phyloP scores from a whole-genome alignment of 2,113 vertebrate genomes.

The Setophaga kirtlandii region DNA sequence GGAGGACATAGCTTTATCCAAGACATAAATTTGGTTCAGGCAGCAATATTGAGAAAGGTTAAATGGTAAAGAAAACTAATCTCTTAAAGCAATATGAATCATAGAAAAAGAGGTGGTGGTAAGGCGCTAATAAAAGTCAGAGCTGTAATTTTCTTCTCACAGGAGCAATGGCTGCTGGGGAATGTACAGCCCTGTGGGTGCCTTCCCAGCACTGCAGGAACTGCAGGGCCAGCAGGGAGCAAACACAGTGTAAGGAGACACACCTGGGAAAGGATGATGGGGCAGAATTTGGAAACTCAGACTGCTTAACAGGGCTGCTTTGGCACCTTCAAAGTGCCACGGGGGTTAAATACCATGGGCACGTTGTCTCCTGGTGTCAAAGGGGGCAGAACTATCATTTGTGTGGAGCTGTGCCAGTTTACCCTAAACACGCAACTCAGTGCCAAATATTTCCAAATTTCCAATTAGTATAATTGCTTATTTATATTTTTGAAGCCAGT shows the following conservation, averaged over 20 bases:
- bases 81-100: constrained; percentile 73
- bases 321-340: not conserved
- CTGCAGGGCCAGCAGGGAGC: rapidly evolving
- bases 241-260: not conserved
- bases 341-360: rapidly evolving
- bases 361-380: not conserved
- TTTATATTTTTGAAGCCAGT: not conserved
- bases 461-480: not conserved
- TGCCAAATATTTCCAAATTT: not conserved
- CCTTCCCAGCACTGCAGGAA: not conserved
- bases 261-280: not conserved
- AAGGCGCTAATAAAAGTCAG: constrained; percentile 51
- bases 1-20: constrained; percentile 66
- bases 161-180: constrained; percentile 1
- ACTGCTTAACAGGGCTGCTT: not conserved
- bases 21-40: constrained; percentile 69
- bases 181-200: not conserved
- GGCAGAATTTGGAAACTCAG: not conserved
- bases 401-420: not conserved
- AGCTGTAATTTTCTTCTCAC: constrained; percentile 56
- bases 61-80: constrained; percentile 76
- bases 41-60: constrained; percentile 74
- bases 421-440: rapidly evolving
- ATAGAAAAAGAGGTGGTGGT: constrained; percentile 56
- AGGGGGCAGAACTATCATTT: not conserved